phyloP scores from a whole-genome alignment of 2,797 vertebrate genomes.

The Thripadectes ignobilis region DNA sequence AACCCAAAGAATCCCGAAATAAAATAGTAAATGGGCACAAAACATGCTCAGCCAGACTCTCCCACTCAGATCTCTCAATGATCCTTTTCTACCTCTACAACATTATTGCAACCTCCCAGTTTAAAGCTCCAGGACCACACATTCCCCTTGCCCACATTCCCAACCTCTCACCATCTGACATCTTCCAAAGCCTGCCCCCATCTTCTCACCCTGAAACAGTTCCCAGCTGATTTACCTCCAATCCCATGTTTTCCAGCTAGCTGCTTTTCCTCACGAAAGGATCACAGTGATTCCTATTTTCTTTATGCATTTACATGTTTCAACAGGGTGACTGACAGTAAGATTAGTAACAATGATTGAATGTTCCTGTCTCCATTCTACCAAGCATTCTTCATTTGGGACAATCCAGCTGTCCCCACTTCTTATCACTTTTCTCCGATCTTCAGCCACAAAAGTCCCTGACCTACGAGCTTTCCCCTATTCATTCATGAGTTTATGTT shows the following conservation, averaged over 20 bases:
- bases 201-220: neutral
- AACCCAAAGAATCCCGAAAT: neutral
- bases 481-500: neutral
- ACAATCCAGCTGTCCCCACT: neutral
- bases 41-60: neutral
- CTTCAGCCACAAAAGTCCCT: neutral
- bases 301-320: neutral
- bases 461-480: neutral
- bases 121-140: neutral
- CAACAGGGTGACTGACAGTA: neutral
- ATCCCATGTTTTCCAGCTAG: neutral
- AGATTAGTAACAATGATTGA: neutral
- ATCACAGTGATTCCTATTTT: neutral
- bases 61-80: neutral
- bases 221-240: neutral
- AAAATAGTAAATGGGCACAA: neutral
- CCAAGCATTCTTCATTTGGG: neutral
- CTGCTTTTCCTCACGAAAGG: neutral
- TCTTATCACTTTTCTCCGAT: accelerated
- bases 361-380: neutral
- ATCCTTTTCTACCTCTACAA: neutral
- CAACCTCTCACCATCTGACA: neutral
- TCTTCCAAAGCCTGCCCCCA: neutral
- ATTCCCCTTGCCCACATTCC: neutral
- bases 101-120: neutral